Evolutionary conservation across 2,797 vertebrate species (phyloP), one percentile per base, ranked within the genome.

Genomic region (Peromyscus aztecus): DNA sequence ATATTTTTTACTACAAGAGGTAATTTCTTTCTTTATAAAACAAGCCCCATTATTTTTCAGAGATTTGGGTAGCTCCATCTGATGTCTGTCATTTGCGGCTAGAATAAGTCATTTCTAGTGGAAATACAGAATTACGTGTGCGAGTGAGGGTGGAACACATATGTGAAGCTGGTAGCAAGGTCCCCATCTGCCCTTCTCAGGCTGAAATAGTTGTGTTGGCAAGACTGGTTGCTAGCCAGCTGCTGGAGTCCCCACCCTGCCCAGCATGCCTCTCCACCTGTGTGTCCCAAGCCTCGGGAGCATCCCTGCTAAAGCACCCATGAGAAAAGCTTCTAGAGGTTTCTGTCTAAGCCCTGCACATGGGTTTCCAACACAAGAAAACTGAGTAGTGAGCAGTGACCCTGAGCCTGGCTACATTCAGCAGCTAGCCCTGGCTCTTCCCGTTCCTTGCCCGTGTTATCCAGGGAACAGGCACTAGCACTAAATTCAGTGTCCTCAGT

Each of bases 271-370:
- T 76, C 69, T 87, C 29, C 40, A 10, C 37, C 17, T 37, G 46
- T n/a, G 19, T 23, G 40, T 90, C 83, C 63, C 43, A 46, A 90
- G 80, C 61, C 86, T 96, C 40, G 29, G 59, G 40, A 93, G 65
- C 10, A 78, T 77, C 61, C 34, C 94, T 84, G 49, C 31, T 31
- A 57, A 80, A 65, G 80, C 77, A 71, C 31, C 10, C 49, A 55
- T 14, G 49, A 80, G 49, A 61, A 76, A 52, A 75, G 92, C 92
- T 94, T 92, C 95, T 81, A 77, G 75, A 92, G 91, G 59, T 52
- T 95, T 94, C 96, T 46, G 23, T 71, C 27, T 63, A 14, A 94
- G 43, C 37, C 24, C 8, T 43, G 40, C 71, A 63, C 17, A 37
- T 6, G 10, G 88, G 84, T 71, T 69, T 86, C 90, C 75, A 6